phyloP scores from a whole-genome alignment of 2,113 vertebrate species.

The Neodon shergylaensis region DNA sequence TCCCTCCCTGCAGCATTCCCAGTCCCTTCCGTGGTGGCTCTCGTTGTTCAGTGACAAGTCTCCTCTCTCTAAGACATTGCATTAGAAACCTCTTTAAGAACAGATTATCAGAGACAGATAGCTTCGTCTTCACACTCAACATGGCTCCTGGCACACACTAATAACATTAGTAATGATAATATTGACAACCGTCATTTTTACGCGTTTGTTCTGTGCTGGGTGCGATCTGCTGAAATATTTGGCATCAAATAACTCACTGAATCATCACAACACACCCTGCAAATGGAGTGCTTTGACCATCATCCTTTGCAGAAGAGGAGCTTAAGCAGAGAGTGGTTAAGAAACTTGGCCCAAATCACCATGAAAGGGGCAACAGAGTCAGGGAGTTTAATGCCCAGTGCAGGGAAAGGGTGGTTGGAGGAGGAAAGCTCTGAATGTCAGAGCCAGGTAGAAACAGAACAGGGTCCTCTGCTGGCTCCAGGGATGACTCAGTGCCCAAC shows the following conservation, averaged over 20 bases:
- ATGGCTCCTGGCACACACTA: neutral
- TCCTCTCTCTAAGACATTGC: neutral
- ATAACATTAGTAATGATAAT: neutral
- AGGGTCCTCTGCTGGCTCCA: too few species aligned
- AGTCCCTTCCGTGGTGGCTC: neutral
- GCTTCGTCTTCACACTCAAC: neutral
- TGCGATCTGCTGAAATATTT: neutral
- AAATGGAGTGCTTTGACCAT: neutral
- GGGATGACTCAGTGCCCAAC: neutral
- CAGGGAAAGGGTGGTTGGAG: neutral
- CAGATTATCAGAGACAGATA: neutral
- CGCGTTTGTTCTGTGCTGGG: neutral
- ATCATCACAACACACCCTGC: neutral
- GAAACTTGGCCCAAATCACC: neutral
- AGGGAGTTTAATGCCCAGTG: neutral
- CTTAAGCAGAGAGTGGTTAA: neutral
- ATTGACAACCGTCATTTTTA: neutral
- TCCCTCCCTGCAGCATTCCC: too few species aligned
- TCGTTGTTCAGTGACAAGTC: neutral
- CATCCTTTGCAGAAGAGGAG: conserved; percentile 12
- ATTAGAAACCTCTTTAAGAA: neutral
- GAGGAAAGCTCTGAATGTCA: neutral
- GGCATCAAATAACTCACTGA: neutral
- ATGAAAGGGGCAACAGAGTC: neutral
- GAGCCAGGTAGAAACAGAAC: neutral